These are phyloP conservation scores for Nemotelus pantherinus DNA, from an alignment of 2,888 invertebrate species.

Conservation along the genomic window DNA sequence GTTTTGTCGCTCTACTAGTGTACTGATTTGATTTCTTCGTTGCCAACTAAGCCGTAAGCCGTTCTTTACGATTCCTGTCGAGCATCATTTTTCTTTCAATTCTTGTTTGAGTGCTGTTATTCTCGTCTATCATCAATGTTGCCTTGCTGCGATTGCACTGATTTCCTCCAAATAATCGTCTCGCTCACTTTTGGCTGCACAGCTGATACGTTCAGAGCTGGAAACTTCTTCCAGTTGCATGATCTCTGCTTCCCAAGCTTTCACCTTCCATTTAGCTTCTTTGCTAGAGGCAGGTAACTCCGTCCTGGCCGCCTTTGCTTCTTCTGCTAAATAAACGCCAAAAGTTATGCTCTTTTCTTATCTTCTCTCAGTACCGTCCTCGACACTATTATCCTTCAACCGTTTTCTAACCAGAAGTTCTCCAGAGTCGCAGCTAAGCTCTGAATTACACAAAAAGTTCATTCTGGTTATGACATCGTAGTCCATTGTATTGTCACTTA, in stretches of 20 bases:
- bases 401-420: too few species aligned
- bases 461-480: too few species aligned
- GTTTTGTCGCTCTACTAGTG: conserved; percentile 91
- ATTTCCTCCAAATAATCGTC: conserved; percentile 96
- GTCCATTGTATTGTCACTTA: too few species aligned
- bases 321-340: too few species aligned
- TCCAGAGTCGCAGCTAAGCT: too few species aligned
- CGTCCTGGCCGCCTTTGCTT: conserved; percentile 84
- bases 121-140: conserved; percentile 91
- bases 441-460: too few species aligned
- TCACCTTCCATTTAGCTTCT: conserved; percentile 87
- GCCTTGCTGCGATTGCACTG: conserved; percentile 79
- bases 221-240: conserved; percentile 89
- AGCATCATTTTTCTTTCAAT: conserved; percentile 92
- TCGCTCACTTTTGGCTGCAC: conserved; percentile 91
- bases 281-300: conserved; percentile 81
- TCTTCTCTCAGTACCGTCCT: too few species aligned
- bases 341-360: too few species aligned
- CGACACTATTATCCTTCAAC: too few species aligned
- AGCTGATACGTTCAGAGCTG: conserved; percentile 84
- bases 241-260: conserved; percentile 92
- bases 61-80: conserved; percentile 90
- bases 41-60: conserved; percentile 83
- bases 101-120: conserved; percentile 96
- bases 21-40: conserved; percentile 87